Evolutionary conservation across 2,888 invertebrate genomes (phyloP).

Genomic region (Hypselothyrea guttata): DNA sequence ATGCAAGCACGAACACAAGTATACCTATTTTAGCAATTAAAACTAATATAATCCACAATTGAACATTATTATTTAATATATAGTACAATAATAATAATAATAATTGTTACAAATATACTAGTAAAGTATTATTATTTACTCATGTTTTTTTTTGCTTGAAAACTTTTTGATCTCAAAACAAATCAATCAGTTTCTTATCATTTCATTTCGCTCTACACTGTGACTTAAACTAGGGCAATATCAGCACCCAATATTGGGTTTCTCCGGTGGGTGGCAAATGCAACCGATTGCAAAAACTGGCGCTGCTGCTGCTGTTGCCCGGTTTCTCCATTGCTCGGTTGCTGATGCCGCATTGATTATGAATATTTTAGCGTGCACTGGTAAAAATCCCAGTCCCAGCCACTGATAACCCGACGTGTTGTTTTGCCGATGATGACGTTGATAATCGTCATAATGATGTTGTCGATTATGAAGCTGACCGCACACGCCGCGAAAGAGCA

Average conservation of each 20-base stretch:
- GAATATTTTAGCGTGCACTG: conserved; percentile 61
- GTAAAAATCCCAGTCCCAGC: conserved; percentile 11
- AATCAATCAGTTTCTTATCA: too few species aligned
- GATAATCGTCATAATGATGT: conserved; percentile 26
- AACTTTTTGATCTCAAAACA: too few species aligned
- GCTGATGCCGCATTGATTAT: conserved; percentile 67
- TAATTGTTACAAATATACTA: too few species aligned
- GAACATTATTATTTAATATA: too few species aligned
- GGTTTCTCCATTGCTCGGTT: too few species aligned
- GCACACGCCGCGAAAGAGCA: conserved; percentile 57
- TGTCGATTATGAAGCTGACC: conserved; percentile 34
- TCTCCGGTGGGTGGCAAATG: conserved; percentile 6
- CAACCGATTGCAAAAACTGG: conserved; percentile 38
- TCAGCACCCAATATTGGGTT: not conserved
- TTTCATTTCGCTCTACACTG: not conserved
- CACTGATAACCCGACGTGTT: conserved; percentile 14
- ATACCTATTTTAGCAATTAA: too few species aligned
- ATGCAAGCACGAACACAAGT: too few species aligned
- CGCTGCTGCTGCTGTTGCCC: too few species aligned
- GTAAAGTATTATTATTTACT: too few species aligned
- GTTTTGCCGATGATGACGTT: conserved; percentile 19
- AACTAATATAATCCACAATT: too few species aligned
- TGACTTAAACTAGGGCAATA: not conserved
- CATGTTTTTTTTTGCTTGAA: too few species aligned
- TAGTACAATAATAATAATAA: too few species aligned